Evolutionary conservation across 2,888 invertebrate genomes (phyloP), one percentile per base, ranked within the genome.

Genomic region (Phalangium opilio): DNA sequence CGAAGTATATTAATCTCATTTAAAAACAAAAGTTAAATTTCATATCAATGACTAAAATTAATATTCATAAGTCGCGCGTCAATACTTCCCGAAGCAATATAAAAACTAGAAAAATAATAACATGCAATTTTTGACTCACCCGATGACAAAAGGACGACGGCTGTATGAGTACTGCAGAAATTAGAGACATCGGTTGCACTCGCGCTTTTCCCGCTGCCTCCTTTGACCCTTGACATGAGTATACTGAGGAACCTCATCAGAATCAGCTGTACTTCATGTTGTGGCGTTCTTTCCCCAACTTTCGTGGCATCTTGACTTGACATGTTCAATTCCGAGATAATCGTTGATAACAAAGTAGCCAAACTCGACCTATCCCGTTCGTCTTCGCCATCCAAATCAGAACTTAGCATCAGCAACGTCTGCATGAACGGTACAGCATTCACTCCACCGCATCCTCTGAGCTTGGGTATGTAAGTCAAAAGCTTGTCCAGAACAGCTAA

Each of bases 341-440:
- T 69, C 0, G 81, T 75, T 14, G 75, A 73, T 1, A 91, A 72
- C 3, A 91, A 69, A 1, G 77, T 75, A 57, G 84, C 83, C 15
- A 91, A 70, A 27, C 83, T 81, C 0, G 75, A 72, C 58, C 79
- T 76, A 64, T 91, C 86, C 39, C 75, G 73, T 61, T 84, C 87
- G 32, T 82, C 81, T 59, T 79, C 80, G 0, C 83, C 81, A 65
- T 90, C 89, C 20, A 91, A 72, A 65, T 91, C 90, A 8, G 82
- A 79, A 1, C 86, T 85, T 45, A 91, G 69, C 81, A 90, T 87
- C 10, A 90, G 72, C 3, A 91, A 74, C 18, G 85, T 83, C 80
- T 81, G 50, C 54, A 57, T 38, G 61, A 86, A 85, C 0, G 93
- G 91, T 62, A 93, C 85, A 17, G 84, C 81, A 51, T 85, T 73